Base-by-base conservation (phyloP, 2,797 vertebrate genomes). In the Ataeniobius toweri region DNA sequence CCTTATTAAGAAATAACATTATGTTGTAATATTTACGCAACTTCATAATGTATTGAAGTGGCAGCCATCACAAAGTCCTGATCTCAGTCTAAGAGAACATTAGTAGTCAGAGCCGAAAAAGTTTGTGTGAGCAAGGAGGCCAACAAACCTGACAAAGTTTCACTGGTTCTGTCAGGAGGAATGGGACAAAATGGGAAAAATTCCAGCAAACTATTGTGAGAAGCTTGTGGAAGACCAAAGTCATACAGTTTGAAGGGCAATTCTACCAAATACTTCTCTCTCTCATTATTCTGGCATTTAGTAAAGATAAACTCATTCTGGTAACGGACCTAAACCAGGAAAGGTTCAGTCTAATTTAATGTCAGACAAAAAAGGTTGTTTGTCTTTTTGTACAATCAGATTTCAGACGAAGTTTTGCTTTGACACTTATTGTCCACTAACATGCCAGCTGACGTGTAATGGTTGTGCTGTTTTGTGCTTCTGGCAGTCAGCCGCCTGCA, bases 401-500 rank as follows among this genome's bases (percentile, higher is more conserved):
- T 22, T 36, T 20, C 61, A 65, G 31, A 39, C 18, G 18, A 8
- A 7, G 12, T 20, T 81, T 81, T 51, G 31, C 85, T 80, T 55
- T 87, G 82, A 85, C 82, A 78, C 75, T 83, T 82, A 76, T 76
- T 84, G 55, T 75, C 81, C 13, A 14, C 3, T 51, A 59, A 76
- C 73, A 48, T 74, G 80, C 71, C 46, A 84, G 78, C 82, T 72
- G 79, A 82, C 83, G 83, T 93, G 85, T 93, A 91, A 93, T 92
- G 85, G 81, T 84, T 87, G 88, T 92, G 91, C 95, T 92, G 95
- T 93, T 94, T 88, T 93, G 93, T 89, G 93, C 86, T 90, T 93
- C 93, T 95, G 95, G 93, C 95, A 99, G 98, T 95, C 98, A 99
- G 95, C 98, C 98, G 84, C 98, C 98, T 78, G 98, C 98, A 90